Evolutionary conservation across 2,797 vertebrate genomes (phyloP).

Genomic region (Centroberyx gerrardi): DNA sequence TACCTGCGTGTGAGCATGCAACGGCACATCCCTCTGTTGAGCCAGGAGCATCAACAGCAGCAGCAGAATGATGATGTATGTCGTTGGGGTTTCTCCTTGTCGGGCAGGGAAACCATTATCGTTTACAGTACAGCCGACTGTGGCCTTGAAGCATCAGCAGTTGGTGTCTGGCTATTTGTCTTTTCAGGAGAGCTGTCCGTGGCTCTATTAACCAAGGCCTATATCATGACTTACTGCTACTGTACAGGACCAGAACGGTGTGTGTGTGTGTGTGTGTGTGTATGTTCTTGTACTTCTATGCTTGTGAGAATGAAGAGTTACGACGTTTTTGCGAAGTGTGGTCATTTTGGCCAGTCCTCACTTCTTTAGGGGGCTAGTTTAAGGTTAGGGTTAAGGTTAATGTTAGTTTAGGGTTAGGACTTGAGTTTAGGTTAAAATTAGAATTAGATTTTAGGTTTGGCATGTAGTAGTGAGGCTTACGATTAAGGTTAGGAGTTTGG

Average conservation of each 20-base stretch:
- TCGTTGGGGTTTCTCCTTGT: conserved; percentile 43
- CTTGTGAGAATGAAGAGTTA: not conserved
- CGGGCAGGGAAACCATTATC: conserved; percentile 50
- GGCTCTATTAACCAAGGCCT: conserved; percentile 64
- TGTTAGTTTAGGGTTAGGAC: too few relatives aligned
- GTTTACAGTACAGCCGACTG: conserved; percentile 47
- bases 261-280: conserved; percentile 18
- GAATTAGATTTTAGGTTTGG: too few relatives aligned
- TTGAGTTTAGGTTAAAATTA: too few relatives aligned
- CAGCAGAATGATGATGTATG: conserved; percentile 42
- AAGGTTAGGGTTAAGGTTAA: too few relatives aligned
- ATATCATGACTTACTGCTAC: conserved; percentile 30
- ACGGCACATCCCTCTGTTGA: not conserved
- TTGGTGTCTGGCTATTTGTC: conserved; percentile 61
- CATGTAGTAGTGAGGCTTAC: too few relatives aligned
- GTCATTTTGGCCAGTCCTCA: too few relatives aligned
- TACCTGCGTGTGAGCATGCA: not conserved
- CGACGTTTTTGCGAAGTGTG: too few relatives aligned
- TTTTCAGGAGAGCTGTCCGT: conserved; percentile 51
- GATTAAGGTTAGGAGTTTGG: too few relatives aligned
- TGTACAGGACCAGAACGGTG: conserved; percentile 17
- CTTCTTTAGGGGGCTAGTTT: too few relatives aligned
- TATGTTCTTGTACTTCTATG: not conserved
- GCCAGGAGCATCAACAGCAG: conserved; percentile 9
- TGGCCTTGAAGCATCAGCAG: conserved; percentile 63